phyloP scores from a whole-genome alignment of 1,140 invertebrate species.

The Pseudomyrmex dendroicus region DNA sequence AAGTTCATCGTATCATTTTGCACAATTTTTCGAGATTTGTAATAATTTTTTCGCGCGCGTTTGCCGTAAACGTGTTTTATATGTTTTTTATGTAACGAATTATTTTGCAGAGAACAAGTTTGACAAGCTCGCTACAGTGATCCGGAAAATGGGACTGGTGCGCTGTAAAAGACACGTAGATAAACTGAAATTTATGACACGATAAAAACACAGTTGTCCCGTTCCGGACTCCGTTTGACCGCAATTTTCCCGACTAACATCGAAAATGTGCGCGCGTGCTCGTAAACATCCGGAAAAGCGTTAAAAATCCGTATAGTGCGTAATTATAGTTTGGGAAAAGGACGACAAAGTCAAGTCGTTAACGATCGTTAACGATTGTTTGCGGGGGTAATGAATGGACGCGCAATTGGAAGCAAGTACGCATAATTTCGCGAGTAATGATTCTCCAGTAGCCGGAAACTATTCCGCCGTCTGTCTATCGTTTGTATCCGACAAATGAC shows the following conservation, averaged over 20 bases:
- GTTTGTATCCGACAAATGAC: conserved; percentile 46
- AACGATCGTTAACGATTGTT: conserved; percentile 27
- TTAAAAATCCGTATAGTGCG: not conserved
- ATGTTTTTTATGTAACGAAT: conserved; percentile 5
- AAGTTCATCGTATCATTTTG: not conserved
- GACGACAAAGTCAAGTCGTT: not conserved
- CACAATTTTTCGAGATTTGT: not conserved
- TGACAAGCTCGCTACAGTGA: conserved; percentile 13
- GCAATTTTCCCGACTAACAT: not conserved
- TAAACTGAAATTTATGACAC: conserved; percentile 1
- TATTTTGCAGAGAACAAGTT: conserved; percentile 5
- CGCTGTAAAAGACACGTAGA: not conserved
- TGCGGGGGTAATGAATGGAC: conserved; percentile 17
- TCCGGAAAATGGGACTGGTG: not conserved
- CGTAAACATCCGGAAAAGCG: not conserved
- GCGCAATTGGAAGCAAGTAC: conserved; percentile 41
- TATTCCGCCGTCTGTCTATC: conserved; percentile 49
- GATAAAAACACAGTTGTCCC: not conserved
- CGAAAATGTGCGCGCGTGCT: not conserved
- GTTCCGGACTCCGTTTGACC: not conserved
- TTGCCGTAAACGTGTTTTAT: not conserved
- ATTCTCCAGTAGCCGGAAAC: conserved; percentile 36
- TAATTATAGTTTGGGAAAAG: conserved; percentile 21
- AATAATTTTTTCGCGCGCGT: not conserved
- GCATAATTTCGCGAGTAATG: conserved; percentile 55